Conservation (phyloP, 1,140 invertebrate genomes). For the Eupristina koningsbergeri region DNA sequence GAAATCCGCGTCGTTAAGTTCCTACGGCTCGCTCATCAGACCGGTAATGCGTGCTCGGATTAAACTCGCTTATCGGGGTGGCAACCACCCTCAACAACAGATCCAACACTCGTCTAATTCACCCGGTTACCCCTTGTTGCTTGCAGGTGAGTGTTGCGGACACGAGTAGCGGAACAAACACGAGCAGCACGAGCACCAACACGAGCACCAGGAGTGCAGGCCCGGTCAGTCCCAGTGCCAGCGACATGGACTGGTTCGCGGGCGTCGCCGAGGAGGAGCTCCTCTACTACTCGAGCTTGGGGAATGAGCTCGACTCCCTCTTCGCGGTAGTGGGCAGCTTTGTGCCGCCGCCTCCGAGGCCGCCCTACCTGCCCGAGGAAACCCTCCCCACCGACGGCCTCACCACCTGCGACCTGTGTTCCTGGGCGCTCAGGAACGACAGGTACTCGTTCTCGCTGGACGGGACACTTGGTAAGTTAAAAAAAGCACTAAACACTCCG, state of each 20-base stretch:
- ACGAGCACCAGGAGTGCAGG: conserved; percentile 29
- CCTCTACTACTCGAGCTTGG: conserved; percentile 74
- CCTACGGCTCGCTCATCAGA: neutral
- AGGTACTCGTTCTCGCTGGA: conserved; percentile 71
- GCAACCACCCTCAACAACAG: too few relatives aligned
- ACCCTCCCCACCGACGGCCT: conserved; percentile 77
- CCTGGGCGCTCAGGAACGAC: conserved; percentile 77
- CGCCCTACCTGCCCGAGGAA: conserved; percentile 78
- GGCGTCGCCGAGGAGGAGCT: conserved; percentile 77
- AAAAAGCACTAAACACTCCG: neutral
- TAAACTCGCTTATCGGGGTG: too few relatives aligned
- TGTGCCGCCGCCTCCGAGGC: conserved; percentile 79
- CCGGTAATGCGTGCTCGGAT: too few relatives aligned
- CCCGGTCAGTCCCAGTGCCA: neutral
- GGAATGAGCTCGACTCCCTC: conserved; percentile 78
- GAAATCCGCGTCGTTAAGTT: neutral
- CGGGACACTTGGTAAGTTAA: conserved; percentile 69
- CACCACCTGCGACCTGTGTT: conserved; percentile 82
- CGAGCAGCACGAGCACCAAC: conserved; percentile 66
- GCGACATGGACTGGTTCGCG: conserved; percentile 70
- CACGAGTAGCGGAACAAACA: conserved; percentile 64
- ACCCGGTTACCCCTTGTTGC: neutral
- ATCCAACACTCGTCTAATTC: neutral
- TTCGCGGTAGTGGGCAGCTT: conserved; percentile 78
- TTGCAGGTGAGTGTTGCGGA: conserved; percentile 66